Evolutionary conservation across 2,888 invertebrate species (phyloP).

Genomic region (Fragum whitleyi): DNA sequence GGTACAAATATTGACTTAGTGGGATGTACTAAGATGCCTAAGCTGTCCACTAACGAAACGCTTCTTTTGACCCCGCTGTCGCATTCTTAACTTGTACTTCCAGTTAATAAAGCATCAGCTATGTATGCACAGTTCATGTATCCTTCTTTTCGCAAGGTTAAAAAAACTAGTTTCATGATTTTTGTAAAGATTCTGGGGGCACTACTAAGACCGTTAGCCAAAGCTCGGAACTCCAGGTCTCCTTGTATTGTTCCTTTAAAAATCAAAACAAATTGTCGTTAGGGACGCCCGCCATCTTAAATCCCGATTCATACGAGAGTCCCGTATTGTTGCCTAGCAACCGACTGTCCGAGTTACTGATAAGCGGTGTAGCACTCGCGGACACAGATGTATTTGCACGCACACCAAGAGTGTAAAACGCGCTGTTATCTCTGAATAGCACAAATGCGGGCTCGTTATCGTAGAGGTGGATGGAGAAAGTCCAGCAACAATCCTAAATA

Average conservation of each 20-base stretch:
- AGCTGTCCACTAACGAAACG: slow-evolving; percentile 9
- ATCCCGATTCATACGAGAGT: no score
- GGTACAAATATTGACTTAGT: slow-evolving; percentile 43
- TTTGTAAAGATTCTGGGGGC: slow-evolving; percentile 60
- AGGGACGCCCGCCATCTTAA: neutral
- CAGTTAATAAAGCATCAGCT: slow-evolving; percentile 38
- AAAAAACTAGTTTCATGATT: slow-evolving; percentile 51
- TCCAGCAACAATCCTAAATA: slow-evolving; percentile 5
- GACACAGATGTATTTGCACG: neutral
- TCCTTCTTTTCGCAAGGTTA: slow-evolving; percentile 41
- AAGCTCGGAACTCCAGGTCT: slow-evolving; percentile 38
- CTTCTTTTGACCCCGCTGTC: slow-evolving; percentile 26
- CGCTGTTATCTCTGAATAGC: neutral
- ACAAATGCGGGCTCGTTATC: neutral
- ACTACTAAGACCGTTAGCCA: slow-evolving; percentile 54
- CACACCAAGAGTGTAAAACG: neutral
- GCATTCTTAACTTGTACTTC: slow-evolving; percentile 19
- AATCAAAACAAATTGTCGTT: no score
- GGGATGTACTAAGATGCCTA: slow-evolving; percentile 53
- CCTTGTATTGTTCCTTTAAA: no score
- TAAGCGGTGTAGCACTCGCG: neutral
- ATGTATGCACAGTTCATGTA: slow-evolving; percentile 38
- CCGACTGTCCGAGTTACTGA: no score
- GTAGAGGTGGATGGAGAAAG: neutral
- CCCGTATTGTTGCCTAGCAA: no score